Conservation (phyloP, 2,797 vertebrate species). For the Buceros bicornis region DNA sequence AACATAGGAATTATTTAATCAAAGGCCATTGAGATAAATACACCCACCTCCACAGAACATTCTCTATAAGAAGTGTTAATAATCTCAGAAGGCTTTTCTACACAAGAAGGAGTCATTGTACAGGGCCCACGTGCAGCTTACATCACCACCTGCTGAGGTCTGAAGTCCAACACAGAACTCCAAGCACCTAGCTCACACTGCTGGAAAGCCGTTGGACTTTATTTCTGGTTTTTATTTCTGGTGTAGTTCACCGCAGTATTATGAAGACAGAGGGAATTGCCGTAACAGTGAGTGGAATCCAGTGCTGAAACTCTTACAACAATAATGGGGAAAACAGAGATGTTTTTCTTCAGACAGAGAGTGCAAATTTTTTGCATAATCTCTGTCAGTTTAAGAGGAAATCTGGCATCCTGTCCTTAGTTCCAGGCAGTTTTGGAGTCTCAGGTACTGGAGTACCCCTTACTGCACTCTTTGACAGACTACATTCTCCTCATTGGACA, state of each 20-base stretch:
- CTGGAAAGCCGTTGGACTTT: neutral
- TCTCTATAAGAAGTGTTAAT: neutral
- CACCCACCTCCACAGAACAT: neutral
- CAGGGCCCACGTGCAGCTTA: neutral
- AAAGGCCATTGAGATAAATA: neutral
- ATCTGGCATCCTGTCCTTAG: neutral
- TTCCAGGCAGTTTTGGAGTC: neutral
- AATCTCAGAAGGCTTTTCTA: neutral
- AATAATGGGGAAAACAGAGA: neutral
- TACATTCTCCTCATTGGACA: neutral
- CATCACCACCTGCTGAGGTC: neutral
- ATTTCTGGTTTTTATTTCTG: neutral
- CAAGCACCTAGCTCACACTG: neutral
- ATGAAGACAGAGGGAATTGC: neutral
- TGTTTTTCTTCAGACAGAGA: neutral
- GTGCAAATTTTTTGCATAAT: neutral
- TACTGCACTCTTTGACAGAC: neutral
- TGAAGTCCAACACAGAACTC: neutral
- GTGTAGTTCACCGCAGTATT: neutral
- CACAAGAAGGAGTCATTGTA: neutral
- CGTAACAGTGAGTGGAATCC: neutral
- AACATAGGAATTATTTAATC: neutral
- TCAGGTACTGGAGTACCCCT: neutral
- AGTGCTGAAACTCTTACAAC: neutral
- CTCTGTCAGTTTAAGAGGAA: neutral